Evolutionary conservation across 2,888 invertebrate genomes (phyloP), one percentile per base, ranked within the genome.

Genomic region (Ectobius pallidus): DNA sequence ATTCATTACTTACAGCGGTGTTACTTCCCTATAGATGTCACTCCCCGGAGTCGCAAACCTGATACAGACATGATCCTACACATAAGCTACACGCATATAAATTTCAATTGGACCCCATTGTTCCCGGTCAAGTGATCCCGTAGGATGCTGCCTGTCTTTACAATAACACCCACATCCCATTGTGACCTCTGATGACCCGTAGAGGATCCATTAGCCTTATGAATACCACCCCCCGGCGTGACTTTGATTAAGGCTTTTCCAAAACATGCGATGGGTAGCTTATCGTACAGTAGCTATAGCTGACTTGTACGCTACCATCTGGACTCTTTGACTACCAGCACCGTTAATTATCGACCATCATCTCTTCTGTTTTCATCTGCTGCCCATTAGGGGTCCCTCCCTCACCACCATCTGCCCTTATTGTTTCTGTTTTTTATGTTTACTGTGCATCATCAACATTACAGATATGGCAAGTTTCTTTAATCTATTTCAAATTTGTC

Each of bases 361-460:
- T 65, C 65, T 69, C 55, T 63, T 61, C 61, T 55, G 55, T 69
- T 73, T 69, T 73, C 84, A 84, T 84, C 84, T 84, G 84, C 81
- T 83, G 82, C 70, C 34, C 69, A 42, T 81, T 83, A 83, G 83
- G 75, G 70, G 68, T 14, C 30, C 30, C 22, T n/a, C 25, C 58
- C n/a, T 25, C 58, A 30, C 30, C 14, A 30, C 58, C 58, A 58
- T 58, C 58, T 58, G 58, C 58, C 30, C n/a, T n/a, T n/a, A n/a
- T n/a, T n/a, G n/a, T n/a, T n/a, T n/a, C n/a, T n/a, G n/a, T n/a
- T n/a, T n/a, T n/a, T n/a, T n/a, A n/a, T n/a, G n/a, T n/a, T n/a
- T n/a, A n/a, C n/a, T n/a, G n/a, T n/a, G n/a, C n/a, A n/a, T n/a
- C n/a, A n/a, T n/a, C n/a, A n/a, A n/a, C n/a, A n/a, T n/a, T n/a